Conservation (phyloP, 2,113 vertebrate genomes). For the Pterophyllum scalare region DNA sequence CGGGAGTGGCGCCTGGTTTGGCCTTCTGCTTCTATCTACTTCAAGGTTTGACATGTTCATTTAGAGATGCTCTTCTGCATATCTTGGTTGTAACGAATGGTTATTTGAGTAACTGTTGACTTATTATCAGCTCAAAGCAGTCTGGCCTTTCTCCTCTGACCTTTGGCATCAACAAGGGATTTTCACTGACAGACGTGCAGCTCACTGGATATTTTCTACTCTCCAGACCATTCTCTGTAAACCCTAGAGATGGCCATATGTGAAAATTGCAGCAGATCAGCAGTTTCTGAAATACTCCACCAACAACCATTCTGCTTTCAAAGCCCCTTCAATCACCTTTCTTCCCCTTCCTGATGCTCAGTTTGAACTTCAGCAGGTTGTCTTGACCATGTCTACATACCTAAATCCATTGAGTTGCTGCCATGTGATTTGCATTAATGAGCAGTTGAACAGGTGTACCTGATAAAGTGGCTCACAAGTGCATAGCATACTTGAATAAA, state of each 20-base stretch:
- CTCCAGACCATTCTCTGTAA: conserved; percentile 2
- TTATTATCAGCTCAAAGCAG: neutral
- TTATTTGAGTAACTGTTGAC: neutral
- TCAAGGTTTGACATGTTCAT: neutral
- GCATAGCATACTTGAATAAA: neutral
- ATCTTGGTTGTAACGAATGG: neutral
- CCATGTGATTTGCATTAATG: neutral
- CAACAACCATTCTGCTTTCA: neutral
- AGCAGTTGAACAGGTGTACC: neutral
- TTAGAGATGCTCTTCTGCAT: neutral
- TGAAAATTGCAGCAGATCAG: conserved; percentile 3
- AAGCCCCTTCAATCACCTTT: neutral
- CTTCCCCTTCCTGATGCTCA: neutral
- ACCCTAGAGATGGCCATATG: neutral
- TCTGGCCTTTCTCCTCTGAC: neutral
- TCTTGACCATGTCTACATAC: neutral
- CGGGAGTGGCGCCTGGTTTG: neutral
- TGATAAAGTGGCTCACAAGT: neutral
- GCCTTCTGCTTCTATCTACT: neutral
- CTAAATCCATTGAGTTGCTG: neutral
- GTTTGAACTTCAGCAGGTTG: neutral
- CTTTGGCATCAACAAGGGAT: conserved; percentile 2
- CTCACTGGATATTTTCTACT: conserved; percentile 10
- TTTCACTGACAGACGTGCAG: conserved; percentile 1
- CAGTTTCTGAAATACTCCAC: neutral